Evolutionary conservation across 92 coral and sea anemone species (phyloP).

Genomic region (Bergia puertoricense): DNA sequence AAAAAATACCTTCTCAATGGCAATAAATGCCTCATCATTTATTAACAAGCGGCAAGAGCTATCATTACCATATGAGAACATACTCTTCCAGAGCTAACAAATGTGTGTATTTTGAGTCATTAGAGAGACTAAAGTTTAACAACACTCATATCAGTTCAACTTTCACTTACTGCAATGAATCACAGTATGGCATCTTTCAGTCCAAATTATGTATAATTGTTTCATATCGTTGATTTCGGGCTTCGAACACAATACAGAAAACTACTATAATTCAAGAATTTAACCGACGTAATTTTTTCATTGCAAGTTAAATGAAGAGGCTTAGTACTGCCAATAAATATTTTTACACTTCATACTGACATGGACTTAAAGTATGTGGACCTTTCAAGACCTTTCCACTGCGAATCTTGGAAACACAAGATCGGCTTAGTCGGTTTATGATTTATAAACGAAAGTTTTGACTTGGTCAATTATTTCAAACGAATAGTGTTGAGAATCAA

Average conservation of each 20-base stretch:
- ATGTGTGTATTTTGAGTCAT: conserved; percentile 23
- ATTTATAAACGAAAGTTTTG: not conserved
- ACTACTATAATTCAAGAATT: not conserved
- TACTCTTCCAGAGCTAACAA: conserved; percentile 36
- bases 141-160: not conserved
- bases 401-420: not conserved
- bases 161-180: not conserved
- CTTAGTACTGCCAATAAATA: not conserved
- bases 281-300: too few species aligned
- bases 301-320: not conserved
- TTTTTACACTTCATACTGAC: not conserved
- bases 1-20: not conserved
- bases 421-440: not conserved
- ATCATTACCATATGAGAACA: conserved; percentile 53
- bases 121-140: conserved; percentile 7
- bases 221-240: not conserved
- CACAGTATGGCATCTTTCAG: conserved; percentile 32
- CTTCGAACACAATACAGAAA: not conserved
- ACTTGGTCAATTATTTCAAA: too few species aligned
- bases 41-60: conserved; percentile 61
- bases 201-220: not conserved
- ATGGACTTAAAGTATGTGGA: not conserved
- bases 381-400: not conserved
- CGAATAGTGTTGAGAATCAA: not conserved
- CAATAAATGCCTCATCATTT: conserved; percentile 50